These are phyloP conservation scores for Lithophane semibrunnea DNA, from an alignment of 2,888 invertebrate species.

Conservation along the genomic window DNA sequence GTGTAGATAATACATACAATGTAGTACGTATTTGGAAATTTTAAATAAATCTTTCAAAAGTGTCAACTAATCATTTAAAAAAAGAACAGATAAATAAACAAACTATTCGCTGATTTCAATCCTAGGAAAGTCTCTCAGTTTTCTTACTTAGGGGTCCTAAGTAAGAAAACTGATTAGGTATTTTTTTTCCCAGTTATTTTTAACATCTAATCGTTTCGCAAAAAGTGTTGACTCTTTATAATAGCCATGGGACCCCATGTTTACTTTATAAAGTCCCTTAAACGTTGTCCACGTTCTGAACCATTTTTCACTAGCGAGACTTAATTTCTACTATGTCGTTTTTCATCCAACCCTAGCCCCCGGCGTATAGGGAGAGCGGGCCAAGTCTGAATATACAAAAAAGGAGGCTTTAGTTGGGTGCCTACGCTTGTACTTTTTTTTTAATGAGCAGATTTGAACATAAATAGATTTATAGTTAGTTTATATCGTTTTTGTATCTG, in stretches of 20 bases:
- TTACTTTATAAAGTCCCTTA: slow-evolving; percentile 66
- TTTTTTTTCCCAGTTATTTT: neutral
- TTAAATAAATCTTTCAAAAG: too few relatives aligned
- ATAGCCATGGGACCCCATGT: slow-evolving; percentile 59
- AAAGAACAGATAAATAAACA: too few relatives aligned
- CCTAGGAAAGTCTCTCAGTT: too few relatives aligned
- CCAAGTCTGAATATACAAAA: slow-evolving; percentile 43
- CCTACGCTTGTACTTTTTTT: neutral
- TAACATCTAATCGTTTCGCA: slow-evolving; percentile 50
- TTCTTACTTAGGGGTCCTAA: too few relatives aligned
- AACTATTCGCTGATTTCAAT: too few relatives aligned
- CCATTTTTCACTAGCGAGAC: slow-evolving; percentile 87
- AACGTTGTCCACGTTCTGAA: slow-evolving; percentile 79
- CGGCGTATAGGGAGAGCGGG: slow-evolving; percentile 29
- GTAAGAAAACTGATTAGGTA: neutral
- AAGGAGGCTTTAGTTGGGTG: neutral
- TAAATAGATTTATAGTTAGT: neutral
- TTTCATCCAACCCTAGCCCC: slow-evolving; percentile 84
- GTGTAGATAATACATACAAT: too few relatives aligned
- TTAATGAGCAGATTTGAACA: neutral
- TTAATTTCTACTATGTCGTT: slow-evolving; percentile 87
- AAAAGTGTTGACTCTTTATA: slow-evolving; percentile 65
- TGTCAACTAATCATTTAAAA: too few relatives aligned
- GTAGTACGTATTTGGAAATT: too few relatives aligned
- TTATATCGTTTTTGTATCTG: neutral